These are phyloP conservation scores for Chloroclystis v-ata DNA, from an alignment of 2,888 invertebrate genomes.

Conservation along the genomic window DNA sequence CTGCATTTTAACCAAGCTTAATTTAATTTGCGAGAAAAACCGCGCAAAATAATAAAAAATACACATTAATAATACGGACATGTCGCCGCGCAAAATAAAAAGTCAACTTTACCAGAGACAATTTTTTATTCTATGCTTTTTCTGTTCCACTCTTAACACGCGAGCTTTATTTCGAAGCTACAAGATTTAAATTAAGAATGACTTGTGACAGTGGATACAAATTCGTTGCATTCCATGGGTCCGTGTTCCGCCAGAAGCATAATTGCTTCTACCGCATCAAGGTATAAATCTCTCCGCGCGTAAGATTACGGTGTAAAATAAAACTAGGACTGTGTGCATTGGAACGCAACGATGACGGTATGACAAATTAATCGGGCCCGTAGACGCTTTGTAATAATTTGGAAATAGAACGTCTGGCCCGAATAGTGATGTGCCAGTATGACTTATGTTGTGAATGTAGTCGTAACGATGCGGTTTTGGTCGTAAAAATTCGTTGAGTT, in stretches of 20 bases:
- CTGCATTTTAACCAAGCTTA: slow-evolving; percentile 22
- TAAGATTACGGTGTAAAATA: slow-evolving; percentile 48
- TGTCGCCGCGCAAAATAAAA: slow-evolving; percentile 18
- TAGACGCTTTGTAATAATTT: slow-evolving; percentile 48
- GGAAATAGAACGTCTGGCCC: slow-evolving; percentile 53
- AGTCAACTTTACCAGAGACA: slow-evolving; percentile 13
- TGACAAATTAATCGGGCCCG: slow-evolving; percentile 63
- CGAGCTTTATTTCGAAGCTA: slow-evolving; percentile 4
- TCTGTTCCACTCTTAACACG: slow-evolving; percentile 15
- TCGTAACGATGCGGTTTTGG: slow-evolving; percentile 19
- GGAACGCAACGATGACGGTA: slow-evolving; percentile 52
- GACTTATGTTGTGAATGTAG: slow-evolving; percentile 27
- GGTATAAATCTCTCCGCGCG: slow-evolving; percentile 55
- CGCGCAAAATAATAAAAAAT: slow-evolving; percentile 13
- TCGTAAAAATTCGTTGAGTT: slow-evolving; percentile 12
- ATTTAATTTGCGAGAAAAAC: slow-evolving; percentile 26
- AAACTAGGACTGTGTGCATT: slow-evolving; percentile 44
- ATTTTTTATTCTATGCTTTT: not conserved
- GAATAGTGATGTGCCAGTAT: slow-evolving; percentile 25
- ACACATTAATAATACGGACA: slow-evolving; percentile 27
- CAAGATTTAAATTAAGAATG: slow-evolving; percentile 10
- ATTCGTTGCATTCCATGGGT: slow-evolving; percentile 42
- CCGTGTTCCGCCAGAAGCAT: slow-evolving; percentile 41
- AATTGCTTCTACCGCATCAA: slow-evolving; percentile 44
- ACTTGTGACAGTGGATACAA: slow-evolving; percentile 25